A percentile compares a stretch with the other conserved stretches of the same genome.
Conservation (phyloP, 2,888 invertebrate species). For the Macropis europaea region DNA sequence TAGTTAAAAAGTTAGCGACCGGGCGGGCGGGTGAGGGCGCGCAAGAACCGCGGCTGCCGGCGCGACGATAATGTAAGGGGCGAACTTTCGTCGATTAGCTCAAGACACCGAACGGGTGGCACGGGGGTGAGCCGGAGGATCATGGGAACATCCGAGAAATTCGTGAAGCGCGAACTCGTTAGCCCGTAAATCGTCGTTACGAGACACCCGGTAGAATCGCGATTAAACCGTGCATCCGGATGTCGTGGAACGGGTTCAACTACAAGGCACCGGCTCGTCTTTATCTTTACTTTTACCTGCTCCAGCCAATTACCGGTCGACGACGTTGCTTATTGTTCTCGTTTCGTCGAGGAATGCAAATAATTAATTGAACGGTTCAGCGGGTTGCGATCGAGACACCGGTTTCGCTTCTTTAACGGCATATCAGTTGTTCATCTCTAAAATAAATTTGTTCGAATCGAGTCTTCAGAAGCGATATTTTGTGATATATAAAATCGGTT, state of each 20-base stretch:
- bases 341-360: conserved; percentile 17
- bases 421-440: too few species aligned
- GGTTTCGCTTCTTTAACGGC: conserved; percentile 2
- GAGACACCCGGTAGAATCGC: conserved; percentile 29
- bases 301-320: conserved; percentile 26
- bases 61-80: conserved; percentile 63
- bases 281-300: conserved; percentile 26
- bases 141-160: conserved; percentile 56
- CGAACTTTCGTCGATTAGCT: conserved; percentile 58
- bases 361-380: conserved; percentile 31
- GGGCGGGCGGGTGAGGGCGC: too few species aligned
- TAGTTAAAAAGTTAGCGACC: conserved; percentile 72
- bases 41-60: conserved; percentile 22
- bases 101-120: conserved; percentile 21
- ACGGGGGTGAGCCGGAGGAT: conserved; percentile 2
- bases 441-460: too few species aligned
- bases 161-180: conserved; percentile 54
- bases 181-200: conserved; percentile 50
- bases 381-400: not conserved
- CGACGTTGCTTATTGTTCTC: conserved; percentile 17
- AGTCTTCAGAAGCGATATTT: too few species aligned
- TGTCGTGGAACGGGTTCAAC: conserved; percentile 35
- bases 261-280: conserved; percentile 23
- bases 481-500: too few species aligned
- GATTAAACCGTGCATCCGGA: conserved; percentile 44